A percentile compares a stretch with the other conserved stretches of the same genome.
Conservation (phyloP, 2,888 invertebrate species). For the Temnothorax ravouxi region DNA sequence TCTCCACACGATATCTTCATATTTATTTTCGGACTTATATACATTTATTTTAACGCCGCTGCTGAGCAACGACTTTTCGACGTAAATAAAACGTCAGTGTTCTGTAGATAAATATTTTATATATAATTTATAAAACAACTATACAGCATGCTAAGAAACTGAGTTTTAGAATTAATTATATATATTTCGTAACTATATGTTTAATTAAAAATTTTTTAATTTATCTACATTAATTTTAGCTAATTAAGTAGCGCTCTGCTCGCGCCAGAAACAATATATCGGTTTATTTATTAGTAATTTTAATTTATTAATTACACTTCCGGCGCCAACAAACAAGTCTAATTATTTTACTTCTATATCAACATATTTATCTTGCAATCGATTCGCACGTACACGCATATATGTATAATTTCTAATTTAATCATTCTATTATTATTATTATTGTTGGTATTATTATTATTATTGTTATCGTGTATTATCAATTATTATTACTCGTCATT, state of each 20-base stretch:
- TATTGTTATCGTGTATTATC: background rate
- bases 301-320: constrained; percentile 26
- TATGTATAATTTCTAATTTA: constrained; percentile 6
- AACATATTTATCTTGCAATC: background rate
- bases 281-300: background rate
- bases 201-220: background rate
- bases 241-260: background rate
- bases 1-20: constrained; percentile 34
- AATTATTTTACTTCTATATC: constrained; percentile 15
- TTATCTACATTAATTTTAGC: constrained; percentile 3
- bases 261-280: background rate
- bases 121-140: background rate
- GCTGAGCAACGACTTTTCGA: background rate
- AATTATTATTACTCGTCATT: constrained; percentile 9
- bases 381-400: background rate
- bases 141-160: background rate
- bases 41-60: constrained; percentile 10
- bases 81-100: constrained; percentile 27
- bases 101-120: constrained; percentile 3
- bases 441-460: too few relatives aligned
- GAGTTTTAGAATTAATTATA: background rate
- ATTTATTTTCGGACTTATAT: constrained; percentile 36
- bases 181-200: background rate
- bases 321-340: background rate
- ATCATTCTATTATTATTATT: background rate